Conservation (phyloP, 2,113 vertebrate genomes). For the Grallaria varia region DNA sequence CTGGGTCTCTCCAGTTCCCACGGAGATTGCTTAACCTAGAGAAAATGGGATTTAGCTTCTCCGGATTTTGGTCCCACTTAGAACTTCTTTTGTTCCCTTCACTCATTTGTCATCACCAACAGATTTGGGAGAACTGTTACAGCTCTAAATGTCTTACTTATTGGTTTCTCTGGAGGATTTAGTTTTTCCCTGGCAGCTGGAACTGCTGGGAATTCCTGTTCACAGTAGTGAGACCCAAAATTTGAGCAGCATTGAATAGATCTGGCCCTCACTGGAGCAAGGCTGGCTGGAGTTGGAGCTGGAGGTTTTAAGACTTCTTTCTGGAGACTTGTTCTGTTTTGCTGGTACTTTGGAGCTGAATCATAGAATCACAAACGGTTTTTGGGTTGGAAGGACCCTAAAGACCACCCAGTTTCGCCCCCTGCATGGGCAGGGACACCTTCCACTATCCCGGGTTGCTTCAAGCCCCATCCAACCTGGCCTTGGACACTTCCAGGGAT, state of each 20-base stretch:
- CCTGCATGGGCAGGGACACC: background rate
- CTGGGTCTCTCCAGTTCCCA: background rate
- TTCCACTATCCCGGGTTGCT: background rate
- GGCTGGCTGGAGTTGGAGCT: background rate
- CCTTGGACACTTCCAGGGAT: background rate
- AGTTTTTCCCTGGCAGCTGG: background rate
- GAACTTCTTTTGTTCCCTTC: background rate
- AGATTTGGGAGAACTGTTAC: background rate
- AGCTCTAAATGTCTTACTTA: background rate
- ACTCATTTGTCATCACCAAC: background rate
- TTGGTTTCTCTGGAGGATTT: background rate
- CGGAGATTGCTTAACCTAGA: background rate
- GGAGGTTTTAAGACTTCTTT: background rate
- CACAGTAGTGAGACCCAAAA: background rate
- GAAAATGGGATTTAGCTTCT: background rate
- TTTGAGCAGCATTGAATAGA: background rate
- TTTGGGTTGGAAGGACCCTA: background rate
- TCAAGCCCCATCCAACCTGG: background rate
- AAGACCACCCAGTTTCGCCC: accelerated
- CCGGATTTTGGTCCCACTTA: background rate
- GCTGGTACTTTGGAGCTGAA: background rate
- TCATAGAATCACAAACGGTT: background rate
- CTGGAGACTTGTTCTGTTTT: background rate
- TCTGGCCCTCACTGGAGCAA: background rate
- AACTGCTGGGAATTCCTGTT: background rate